A percentile compares a stretch with the other conserved stretches of the same genome.
These are phyloP conservation scores for Acridotheres tristis DNA, from an alignment of 2,797 vertebrate species.

Conservation along the genomic window DNA sequence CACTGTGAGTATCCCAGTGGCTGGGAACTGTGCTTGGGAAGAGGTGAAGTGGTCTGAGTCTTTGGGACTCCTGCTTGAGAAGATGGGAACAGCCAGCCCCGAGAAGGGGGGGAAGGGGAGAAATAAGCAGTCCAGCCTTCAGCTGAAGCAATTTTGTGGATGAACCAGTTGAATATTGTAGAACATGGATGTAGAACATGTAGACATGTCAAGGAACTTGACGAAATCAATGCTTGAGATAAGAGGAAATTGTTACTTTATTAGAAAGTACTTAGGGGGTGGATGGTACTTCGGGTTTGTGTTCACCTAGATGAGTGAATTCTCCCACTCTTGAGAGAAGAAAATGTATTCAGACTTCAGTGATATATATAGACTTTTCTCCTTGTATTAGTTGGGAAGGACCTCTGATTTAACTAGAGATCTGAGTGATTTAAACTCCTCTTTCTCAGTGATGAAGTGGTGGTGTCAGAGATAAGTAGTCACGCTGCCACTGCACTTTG, in stretches of 20 bases:
- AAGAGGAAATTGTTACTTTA: not conserved
- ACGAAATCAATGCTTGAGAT: not conserved
- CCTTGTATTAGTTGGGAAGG: not conserved
- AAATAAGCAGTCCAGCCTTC: not conserved
- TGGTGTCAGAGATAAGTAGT: not conserved
- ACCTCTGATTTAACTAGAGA: not conserved
- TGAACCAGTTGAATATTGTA: not conserved
- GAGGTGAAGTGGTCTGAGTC: not conserved
- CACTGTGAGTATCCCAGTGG: not conserved
- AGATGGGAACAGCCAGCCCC: not conserved
- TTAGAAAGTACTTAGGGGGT: not conserved
- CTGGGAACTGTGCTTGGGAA: not conserved
- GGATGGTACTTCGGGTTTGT: not conserved
- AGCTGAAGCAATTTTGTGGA: not conserved
- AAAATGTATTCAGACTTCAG: not conserved
- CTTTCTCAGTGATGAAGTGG: not conserved
- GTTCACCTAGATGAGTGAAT: not conserved
- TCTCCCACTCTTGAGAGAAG: not conserved
- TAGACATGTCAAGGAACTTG: not conserved
- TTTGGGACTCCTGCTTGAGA: not conserved
- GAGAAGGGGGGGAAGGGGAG: not conserved
- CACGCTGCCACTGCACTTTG: accelerated
- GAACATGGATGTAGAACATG: not conserved
- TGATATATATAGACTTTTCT: not conserved
- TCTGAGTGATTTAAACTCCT: not conserved